Percentiles rank a stretch among this genome's conserved stretches.
Evolutionary conservation across 2,113 vertebrate species (phyloP).

Genomic region (Zosterops hypoxanthus): DNA sequence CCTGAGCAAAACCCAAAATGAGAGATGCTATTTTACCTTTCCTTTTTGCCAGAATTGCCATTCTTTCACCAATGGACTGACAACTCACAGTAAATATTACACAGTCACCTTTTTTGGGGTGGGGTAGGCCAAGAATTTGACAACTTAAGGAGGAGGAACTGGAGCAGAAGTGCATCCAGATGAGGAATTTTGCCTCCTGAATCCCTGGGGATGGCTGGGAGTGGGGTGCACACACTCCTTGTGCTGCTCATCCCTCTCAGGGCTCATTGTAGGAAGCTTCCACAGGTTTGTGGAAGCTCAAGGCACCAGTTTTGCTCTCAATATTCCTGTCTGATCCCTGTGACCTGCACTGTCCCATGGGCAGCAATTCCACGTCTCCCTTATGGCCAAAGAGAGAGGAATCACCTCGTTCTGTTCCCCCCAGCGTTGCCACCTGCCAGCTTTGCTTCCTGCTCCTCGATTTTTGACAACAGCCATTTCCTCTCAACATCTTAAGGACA

Average conservation of each 20-base stretch:
- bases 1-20: not conserved
- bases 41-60: not conserved
- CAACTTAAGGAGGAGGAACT: not conserved
- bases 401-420: not conserved
- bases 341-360: accelerated
- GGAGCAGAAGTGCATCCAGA: not conserved
- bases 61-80: not conserved
- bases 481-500: not conserved
- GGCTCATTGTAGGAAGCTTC: not conserved
- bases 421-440: not conserved
- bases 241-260: not conserved
- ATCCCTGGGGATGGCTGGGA: not conserved
- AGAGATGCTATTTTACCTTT: not conserved
- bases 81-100: not conserved
- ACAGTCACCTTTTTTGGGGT: not conserved
- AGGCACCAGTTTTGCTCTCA: not conserved
- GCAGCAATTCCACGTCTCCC: not conserved
- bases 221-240: not conserved
- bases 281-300: not conserved
- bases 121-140: not conserved
- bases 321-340: not conserved
- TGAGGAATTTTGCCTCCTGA: not conserved
- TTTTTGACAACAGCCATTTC: not conserved
- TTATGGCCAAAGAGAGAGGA: not conserved
- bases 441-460: not conserved